A percentile compares a stretch with the other conserved stretches of the same genome.
Conservation (phyloP, 2,113 vertebrate genomes). For the Anser cygnoides region DNA sequence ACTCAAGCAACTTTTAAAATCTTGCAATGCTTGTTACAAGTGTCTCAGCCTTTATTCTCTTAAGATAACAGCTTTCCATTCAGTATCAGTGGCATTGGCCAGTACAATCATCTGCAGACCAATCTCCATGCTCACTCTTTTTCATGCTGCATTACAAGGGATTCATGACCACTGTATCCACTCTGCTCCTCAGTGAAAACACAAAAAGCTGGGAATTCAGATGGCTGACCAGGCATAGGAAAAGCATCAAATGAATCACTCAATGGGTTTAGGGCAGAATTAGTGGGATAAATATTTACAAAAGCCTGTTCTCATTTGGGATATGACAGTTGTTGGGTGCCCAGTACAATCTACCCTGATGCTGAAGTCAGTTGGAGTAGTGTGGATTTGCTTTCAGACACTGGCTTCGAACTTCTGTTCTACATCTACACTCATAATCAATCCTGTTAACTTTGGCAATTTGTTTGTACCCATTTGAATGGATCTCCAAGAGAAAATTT, state of each 20-base stretch:
- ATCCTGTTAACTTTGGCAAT: neutral
- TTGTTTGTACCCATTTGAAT: neutral
- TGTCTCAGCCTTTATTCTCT: neutral
- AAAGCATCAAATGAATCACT: accelerated
- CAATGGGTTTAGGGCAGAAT: accelerated
- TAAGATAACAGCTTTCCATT: neutral
- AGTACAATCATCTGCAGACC: neutral
- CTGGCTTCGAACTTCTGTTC: neutral
- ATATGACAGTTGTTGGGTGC: neutral
- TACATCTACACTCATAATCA: neutral
- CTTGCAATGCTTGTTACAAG: neutral
- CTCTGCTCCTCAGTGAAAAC: neutral
- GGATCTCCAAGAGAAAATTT: neutral
- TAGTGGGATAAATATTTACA: neutral
- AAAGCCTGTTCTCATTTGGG: neutral
- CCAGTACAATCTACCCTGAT: neutral
- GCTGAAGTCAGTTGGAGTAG: neutral
- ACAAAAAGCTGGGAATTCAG: neutral
- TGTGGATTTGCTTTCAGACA: neutral
- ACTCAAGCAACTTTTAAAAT: neutral
- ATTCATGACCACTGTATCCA: neutral
- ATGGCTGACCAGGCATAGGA: neutral
- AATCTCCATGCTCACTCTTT: accelerated
- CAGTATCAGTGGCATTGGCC: accelerated
- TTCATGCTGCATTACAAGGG: neutral